These are phyloP conservation scores for Caenorhabditis sulstoni DNA, from an alignment of 2,888 invertebrate species.

Conservation along the genomic window DNA sequence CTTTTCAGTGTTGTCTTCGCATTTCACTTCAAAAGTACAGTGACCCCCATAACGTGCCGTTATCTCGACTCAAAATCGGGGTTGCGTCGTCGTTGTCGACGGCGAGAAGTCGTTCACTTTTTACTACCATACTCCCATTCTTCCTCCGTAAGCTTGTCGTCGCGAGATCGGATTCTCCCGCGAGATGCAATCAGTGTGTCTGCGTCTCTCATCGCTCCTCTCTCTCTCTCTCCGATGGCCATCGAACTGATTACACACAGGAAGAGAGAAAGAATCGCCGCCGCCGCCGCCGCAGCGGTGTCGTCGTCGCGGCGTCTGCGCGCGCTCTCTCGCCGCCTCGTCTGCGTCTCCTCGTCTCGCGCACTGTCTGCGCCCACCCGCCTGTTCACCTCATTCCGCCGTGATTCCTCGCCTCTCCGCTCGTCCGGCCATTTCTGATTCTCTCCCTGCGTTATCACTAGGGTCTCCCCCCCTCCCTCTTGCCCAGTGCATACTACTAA, in stretches of 20 bases:
- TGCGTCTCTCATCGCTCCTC: slow-evolving; percentile 10
- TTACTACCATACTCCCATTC: slow-evolving; percentile 7
- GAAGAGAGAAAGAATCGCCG: neutral
- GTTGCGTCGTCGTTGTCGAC: too few relatives aligned
- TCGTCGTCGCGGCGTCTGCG: too few relatives aligned
- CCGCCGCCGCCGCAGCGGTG: too few relatives aligned
- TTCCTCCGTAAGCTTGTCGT: slow-evolving; percentile 20
- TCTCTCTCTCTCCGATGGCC: slow-evolving; percentile 17
- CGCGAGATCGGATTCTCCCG: neutral
- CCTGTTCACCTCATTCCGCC: slow-evolving; percentile 9
- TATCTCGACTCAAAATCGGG: too few relatives aligned
- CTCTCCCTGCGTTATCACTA: slow-evolving; percentile 41
- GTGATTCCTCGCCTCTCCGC: slow-evolving; percentile 19
- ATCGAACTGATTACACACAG: slow-evolving; percentile 49
- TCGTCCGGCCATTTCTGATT: slow-evolving; percentile 5
- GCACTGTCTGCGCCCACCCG: neutral
- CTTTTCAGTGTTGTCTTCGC: too few relatives aligned
- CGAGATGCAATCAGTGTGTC: slow-evolving; percentile 43
- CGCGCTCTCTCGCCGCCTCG: too few relatives aligned
- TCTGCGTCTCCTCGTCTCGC: slow-evolving; percentile 27
- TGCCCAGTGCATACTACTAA: neutral
- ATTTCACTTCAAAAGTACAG: too few relatives aligned
- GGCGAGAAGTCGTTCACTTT: slow-evolving; percentile 34
- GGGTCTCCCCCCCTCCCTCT: too few relatives aligned
- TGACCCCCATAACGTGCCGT: too few relatives aligned